Evolutionary conservation across 2,797 vertebrate species (phyloP).

Genomic region (Trachurus trachurus): DNA sequence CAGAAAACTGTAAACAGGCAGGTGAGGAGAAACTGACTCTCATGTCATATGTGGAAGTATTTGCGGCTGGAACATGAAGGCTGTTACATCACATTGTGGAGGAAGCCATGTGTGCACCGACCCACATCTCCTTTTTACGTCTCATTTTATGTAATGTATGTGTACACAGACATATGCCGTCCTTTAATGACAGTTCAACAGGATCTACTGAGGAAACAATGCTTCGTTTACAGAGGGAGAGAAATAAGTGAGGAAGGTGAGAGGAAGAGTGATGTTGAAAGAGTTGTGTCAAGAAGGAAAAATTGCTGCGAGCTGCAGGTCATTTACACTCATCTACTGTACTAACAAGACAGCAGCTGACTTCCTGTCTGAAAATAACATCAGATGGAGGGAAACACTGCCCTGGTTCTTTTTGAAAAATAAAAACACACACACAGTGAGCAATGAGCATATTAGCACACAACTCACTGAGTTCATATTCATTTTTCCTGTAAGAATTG

Average conservation of each 20-base stretch:
- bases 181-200: slow-evolving; percentile 34
- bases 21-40: not conserved
- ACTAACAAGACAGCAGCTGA: not conserved
- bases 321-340: not conserved
- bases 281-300: not conserved
- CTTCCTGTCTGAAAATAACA: no score
- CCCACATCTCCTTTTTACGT: not conserved
- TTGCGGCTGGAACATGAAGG: slow-evolving; percentile 9
- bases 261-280: not conserved
- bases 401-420: no score
- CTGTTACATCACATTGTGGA: slow-evolving; percentile 44
- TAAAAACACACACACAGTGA: no score
- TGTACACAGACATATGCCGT: slow-evolving; percentile 24
- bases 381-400: no score
- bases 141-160: slow-evolving; percentile 18
- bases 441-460: no score
- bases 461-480: no score
- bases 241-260: not conserved
- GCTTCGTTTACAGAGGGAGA: slow-evolving; percentile 11
- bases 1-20: slow-evolving; percentile 19
- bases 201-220: not conserved
- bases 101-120: slow-evolving; percentile 28
- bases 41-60: slow-evolving; percentile 16
- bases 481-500: no score
- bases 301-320: not conserved